These are phyloP conservation scores for Condylostylus longicornis DNA, from an alignment of 1,140 invertebrate genomes.

Conservation along the genomic window DNA sequence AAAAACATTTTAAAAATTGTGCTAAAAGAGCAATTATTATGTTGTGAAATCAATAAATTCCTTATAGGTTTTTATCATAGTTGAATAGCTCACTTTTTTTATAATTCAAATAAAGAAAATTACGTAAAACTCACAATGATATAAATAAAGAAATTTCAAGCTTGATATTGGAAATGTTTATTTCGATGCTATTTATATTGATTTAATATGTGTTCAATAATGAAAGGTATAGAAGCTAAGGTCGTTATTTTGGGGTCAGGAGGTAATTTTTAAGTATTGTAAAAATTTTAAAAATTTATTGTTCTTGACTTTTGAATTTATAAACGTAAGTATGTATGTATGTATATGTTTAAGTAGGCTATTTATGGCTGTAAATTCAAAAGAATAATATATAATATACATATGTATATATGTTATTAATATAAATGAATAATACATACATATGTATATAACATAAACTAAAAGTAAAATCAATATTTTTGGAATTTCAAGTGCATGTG, in stretches of 20 bases:
- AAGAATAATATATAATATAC: not conserved
- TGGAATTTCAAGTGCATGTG: not conserved
- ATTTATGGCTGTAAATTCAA: not conserved
- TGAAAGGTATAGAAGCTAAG: constrained; percentile 65
- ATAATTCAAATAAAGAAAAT: too few species aligned
- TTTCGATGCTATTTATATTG: too few species aligned
- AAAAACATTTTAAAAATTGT: too few species aligned
- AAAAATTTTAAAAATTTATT: constrained; percentile 9
- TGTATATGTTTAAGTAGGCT: not conserved
- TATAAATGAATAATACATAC: not conserved
- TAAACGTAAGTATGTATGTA: not conserved
- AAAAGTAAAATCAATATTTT: too few species aligned
- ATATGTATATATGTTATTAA: not conserved
- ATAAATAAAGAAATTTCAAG: too few species aligned
- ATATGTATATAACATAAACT: too few species aligned
- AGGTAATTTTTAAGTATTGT: constrained; percentile 39
- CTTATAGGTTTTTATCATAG: too few species aligned
- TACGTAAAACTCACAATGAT: too few species aligned
- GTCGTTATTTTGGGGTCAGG: constrained; percentile 65
- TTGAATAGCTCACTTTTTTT: too few species aligned
- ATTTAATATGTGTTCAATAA: constrained; percentile 17
- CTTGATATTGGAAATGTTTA: too few species aligned
- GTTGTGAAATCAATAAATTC: too few species aligned
- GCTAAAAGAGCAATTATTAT: too few species aligned
- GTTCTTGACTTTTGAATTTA: not conserved